Percentiles rank a stretch among this genome's conserved stretches.
Conservation (phyloP, 2,113 vertebrate genomes). For the Sylvia atricapilla region DNA sequence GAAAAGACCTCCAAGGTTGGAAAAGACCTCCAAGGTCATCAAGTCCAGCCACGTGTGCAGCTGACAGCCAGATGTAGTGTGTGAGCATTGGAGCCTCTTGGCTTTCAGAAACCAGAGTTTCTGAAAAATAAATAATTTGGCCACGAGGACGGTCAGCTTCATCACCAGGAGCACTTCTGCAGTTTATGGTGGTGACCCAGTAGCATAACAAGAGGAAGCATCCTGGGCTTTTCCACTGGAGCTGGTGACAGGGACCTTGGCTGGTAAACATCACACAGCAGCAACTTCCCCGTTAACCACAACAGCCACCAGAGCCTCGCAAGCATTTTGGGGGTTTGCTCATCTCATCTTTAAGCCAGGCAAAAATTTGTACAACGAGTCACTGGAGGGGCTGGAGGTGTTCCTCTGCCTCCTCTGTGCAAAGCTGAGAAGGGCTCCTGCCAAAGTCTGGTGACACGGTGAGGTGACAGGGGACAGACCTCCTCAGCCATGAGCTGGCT, state of each 20-base stretch:
- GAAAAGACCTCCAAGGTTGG: background rate
- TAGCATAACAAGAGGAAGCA: background rate
- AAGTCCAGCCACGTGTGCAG: background rate
- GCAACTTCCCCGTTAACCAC: background rate
- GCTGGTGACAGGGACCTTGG: background rate
- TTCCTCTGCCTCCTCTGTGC: background rate
- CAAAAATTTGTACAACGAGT: background rate
- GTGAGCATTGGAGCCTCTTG: background rate
- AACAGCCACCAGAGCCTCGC: background rate
- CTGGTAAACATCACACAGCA: background rate
- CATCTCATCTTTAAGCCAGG: background rate
- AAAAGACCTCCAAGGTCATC: background rate
- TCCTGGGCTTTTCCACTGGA: background rate
- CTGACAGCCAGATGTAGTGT: background rate
- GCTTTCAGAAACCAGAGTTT: background rate
- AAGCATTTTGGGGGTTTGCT: background rate
- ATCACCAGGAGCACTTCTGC: background rate
- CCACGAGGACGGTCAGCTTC: background rate
- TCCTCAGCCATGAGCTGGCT: background rate
- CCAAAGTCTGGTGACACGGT: background rate
- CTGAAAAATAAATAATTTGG: background rate
- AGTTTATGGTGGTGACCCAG: background rate
- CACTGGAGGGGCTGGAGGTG: background rate
- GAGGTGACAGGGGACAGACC: rapidly evolving
- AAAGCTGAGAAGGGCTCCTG: background rate